Evolutionary conservation across 1,140 invertebrate species (phyloP), one percentile per base, ranked within the genome.

Genomic region (Bombus consobrinus): DNA sequence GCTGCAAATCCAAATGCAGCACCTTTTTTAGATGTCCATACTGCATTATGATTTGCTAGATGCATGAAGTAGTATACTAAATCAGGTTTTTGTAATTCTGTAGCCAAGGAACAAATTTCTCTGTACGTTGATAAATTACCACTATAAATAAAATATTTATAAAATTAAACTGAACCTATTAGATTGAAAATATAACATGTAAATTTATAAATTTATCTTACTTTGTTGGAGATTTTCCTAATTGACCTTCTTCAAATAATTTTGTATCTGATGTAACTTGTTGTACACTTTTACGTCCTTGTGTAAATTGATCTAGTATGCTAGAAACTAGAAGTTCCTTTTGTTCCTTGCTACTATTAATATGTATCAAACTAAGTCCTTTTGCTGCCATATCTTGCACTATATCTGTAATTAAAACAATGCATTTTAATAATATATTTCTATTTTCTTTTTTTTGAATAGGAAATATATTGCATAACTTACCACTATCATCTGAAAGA

Each of bases 11-110:
- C 98, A 96, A 98, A 98, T 1, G 98, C 98, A 62, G 98, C 98
- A 53, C 98, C 98, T 96, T 97, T 97, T 95, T 98, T 98, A 2
- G 98, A 98, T 91, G 98, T 99, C 98, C 98, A 99, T 39, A 98
- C 96, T 9, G 98, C 97, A 95, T 99, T 98, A 92, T 99, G 98
- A 96, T 99, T 98, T 9, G 98, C 98, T 81, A 99, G 95, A 94
- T 99, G 97, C 97, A 99, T 98, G 93, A 99, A 99, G 94, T 98
- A 98, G 94, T 99, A 99, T 85, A 99, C 97, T 69, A 99, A 96
- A 94, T 99, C 98, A 1, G 98, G 98, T 93, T 99, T 98, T 93
- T 99, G 99, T 57, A 99, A 95, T 95, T 99, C 98, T 10, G 98
- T 98, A 2, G 98, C 98, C 25, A 99, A 95, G 1, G 98, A 98